Conservation (phyloP, 2,113 vertebrate genomes). For the Xenotilapia flavipinnis region DNA sequence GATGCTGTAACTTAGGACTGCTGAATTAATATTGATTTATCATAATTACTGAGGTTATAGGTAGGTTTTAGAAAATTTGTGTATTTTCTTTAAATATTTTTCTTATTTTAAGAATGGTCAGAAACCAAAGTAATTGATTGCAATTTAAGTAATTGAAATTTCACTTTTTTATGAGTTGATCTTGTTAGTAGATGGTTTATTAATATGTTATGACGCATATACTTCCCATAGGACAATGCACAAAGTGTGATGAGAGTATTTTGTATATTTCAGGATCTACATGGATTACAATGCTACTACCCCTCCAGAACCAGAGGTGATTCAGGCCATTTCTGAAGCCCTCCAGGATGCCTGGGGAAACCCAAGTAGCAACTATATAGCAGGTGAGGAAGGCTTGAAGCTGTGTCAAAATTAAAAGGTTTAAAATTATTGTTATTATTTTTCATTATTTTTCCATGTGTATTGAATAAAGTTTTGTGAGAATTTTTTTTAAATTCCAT, state of each 20-base stretch:
- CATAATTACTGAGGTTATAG: neutral
- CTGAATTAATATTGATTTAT: neutral
- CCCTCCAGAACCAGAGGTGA: constrained; percentile 78
- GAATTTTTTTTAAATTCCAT: fast-evolving
- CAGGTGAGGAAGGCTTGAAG: constrained; percentile 70
- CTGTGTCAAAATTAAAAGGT: neutral
- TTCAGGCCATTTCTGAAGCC: constrained; percentile 72
- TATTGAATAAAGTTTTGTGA: neutral
- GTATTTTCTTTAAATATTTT: neutral
- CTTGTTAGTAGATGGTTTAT: neutral
- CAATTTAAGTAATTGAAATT: neutral
- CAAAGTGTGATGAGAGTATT: neutral
- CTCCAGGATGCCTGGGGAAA: constrained; percentile 91
- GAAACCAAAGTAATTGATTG: neutral
- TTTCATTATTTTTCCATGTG: neutral
- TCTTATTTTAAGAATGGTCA: neutral
- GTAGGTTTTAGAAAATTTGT: neutral
- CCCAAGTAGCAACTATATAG: constrained; percentile 82
- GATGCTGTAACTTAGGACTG: neutral
- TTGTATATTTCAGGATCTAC: constrained; percentile 72
- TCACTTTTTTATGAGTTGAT: neutral
- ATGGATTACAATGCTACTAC: constrained; percentile 95
- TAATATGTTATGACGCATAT: neutral
- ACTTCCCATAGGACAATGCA: neutral
- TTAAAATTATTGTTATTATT: neutral